Evolutionary conservation across 2,888 invertebrate species (phyloP), one percentile per base, ranked within the genome.

Genomic region (Amiota minor): DNA sequence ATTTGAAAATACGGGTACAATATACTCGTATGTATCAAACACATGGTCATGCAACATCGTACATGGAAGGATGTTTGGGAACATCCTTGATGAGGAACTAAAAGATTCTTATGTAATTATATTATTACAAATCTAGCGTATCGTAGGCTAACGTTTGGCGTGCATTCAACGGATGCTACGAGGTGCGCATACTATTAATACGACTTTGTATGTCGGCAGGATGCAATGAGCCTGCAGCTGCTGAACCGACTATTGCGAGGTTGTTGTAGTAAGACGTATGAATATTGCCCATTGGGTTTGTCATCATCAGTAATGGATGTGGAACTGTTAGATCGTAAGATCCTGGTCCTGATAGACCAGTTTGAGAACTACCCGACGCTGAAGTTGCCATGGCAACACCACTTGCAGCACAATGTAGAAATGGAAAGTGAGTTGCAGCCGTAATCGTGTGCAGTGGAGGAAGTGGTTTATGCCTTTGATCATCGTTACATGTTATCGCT

Each of bases 231-330:
- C 80, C 82, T 74, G 79, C 82, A 35, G 80, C 79, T 73, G 82
- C 61, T 16, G 61, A 61, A 4, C 20, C 20, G 16, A 61, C 81
- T 16, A 84, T 77, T 12, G 80, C 74, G 23, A 87, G 79, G 72
- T 86, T 87, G 23, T 81, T 84, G 71, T 87, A 89, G 74, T 89
- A 88, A 23, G 86, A 83, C 49, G 85, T 87, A 76, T 88, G 87
- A 56, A 89, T 76, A 53, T 84, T 87, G 12, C 83, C 86, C 11
- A 88, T 78, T 12, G 88, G 87, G 49, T 80, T 79, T 64, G 85
- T 77, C 89, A 89, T 89, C 89, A 89, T 88, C 12, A 90, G 81
- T 18, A 90, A 76, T n/a, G 90, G 89, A 82, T 90, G 89, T 12
- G 84, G 72, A 77, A 89, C 82, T 35, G 89, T 86, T 49, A 89